Percentiles rank a stretch among this genome's conserved stretches.
These are phyloP conservation scores for Tolmerus cingulatus DNA, from an alignment of 2,888 invertebrate species.

Conservation along the genomic window DNA sequence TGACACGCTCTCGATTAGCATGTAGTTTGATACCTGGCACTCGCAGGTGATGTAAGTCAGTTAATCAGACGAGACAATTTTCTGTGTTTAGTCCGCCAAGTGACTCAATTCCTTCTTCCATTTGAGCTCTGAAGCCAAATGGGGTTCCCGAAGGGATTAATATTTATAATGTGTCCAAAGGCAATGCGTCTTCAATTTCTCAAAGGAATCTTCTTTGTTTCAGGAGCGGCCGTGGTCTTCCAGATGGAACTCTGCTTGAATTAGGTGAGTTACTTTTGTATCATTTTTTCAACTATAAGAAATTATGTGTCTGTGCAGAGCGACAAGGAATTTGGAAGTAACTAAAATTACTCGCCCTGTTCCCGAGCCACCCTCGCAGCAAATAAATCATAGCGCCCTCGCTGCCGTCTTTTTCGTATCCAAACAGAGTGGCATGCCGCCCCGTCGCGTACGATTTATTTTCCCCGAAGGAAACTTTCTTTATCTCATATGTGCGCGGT, in stretches of 20 bases:
- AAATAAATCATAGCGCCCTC: constrained; percentile 35
- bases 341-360: not conserved
- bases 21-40: not conserved
- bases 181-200: not conserved
- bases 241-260: constrained; percentile 29
- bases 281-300: not conserved
- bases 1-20: not conserved
- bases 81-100: not conserved
- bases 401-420: not conserved
- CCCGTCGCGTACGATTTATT: constrained; percentile 37
- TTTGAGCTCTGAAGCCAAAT: not conserved
- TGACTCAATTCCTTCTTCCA: not conserved
- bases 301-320: not conserved
- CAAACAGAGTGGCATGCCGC: constrained; percentile 36
- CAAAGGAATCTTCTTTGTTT: not conserved
- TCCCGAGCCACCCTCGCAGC: not conserved
- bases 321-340: not conserved
- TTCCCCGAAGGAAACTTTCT: not conserved
- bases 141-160: not conserved
- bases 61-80: not conserved
- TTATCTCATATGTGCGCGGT: not conserved
- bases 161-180: not conserved
- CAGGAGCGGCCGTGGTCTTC: not conserved
- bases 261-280: constrained; percentile 14
- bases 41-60: not conserved